phyloP scores from a whole-genome alignment of 2,888 invertebrate genomes.

The Pollenia labialis region DNA sequence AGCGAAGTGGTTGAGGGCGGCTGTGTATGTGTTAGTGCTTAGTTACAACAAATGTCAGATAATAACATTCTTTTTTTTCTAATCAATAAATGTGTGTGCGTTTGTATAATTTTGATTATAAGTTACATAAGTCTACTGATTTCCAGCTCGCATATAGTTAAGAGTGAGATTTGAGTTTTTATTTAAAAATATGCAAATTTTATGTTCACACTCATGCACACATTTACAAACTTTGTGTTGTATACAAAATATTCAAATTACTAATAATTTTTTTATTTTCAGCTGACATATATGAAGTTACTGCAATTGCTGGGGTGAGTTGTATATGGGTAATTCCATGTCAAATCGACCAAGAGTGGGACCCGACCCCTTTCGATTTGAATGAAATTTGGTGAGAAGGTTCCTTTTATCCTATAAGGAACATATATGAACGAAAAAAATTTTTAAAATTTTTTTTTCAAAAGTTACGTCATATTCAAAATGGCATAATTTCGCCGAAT shows the following conservation, averaged over 20 bases:
- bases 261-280: conserved; percentile 37
- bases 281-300: background rate
- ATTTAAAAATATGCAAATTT: conserved; percentile 48
- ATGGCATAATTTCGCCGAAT: no score
- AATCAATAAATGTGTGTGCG: conserved; percentile 45
- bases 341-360: no score
- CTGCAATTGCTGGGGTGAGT: background rate
- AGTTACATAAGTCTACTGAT: conserved; percentile 35
- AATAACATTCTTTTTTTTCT: conserved; percentile 42
- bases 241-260: background rate
- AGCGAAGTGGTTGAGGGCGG: background rate
- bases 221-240: background rate
- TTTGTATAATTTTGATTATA: conserved; percentile 28
- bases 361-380: no score
- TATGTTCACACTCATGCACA: background rate
- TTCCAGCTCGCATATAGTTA: background rate
- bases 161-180: background rate
- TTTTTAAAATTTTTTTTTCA: no score
- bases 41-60: conserved; percentile 29
- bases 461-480: no score
- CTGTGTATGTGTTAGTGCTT: background rate
- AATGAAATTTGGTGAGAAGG: no score
- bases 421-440: no score
- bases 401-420: no score
- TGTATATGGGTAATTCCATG: no score